phyloP scores from a whole-genome alignment of 2,888 invertebrate genomes.

The Nomada goodeniana region DNA sequence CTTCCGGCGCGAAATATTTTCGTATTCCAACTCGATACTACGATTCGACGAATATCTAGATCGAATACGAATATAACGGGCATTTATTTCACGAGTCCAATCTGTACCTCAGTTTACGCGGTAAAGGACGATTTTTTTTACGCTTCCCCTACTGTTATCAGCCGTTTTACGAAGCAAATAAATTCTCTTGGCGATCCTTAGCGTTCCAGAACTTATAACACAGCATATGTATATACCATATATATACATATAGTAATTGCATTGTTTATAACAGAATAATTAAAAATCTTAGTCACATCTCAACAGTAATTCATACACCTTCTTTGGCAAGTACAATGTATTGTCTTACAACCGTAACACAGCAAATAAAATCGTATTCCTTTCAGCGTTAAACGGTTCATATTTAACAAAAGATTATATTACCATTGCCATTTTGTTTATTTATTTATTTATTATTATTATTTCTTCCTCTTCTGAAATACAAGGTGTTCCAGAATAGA shows the following conservation, averaged over 20 bases:
- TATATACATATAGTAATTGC: constrained; percentile 22
- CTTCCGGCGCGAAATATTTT: constrained; percentile 6
- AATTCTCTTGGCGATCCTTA: background rate
- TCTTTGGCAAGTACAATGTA: constrained; percentile 63
- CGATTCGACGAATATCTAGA: constrained; percentile 19
- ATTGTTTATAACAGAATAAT: constrained; percentile 47
- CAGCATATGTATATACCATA: constrained; percentile 22
- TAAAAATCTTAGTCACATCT: constrained; percentile 48
- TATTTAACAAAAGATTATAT: constrained; percentile 19
- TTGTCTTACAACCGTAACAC: constrained; percentile 62
- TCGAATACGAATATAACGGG: constrained; percentile 47
- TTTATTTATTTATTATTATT: background rate
- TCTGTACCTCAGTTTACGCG: constrained; percentile 29
- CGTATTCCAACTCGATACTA: constrained; percentile 6
- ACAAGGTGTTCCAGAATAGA: constrained; percentile 24
- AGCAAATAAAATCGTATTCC: constrained; percentile 59
- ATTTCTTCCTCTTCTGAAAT: background rate
- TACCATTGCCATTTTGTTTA: constrained; percentile 39
- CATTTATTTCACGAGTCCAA: constrained; percentile 36
- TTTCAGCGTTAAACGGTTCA: constrained; percentile 27
- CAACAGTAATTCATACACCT: constrained; percentile 62
- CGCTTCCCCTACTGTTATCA: background rate
- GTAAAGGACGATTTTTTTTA: constrained; percentile 33
- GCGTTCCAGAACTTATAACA: constrained; percentile 22
- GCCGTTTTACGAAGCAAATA: background rate